A percentile compares a stretch with the other conserved stretches of the same genome.
Evolutionary conservation across 2,113 vertebrate genomes (phyloP).

Genomic region (Grammomys dolichurus): DNA sequence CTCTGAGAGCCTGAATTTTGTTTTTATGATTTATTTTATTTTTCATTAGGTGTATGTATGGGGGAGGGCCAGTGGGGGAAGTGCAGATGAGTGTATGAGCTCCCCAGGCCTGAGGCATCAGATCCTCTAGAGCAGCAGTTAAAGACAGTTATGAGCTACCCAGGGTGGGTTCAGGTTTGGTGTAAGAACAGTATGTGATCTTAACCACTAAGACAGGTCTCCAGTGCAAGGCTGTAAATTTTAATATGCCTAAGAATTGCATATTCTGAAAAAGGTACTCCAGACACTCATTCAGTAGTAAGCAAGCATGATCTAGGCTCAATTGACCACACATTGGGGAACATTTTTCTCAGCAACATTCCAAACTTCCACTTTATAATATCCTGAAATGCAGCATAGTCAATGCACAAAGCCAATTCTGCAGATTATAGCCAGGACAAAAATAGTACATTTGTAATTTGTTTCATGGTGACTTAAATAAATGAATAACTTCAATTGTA

Average conservation of each 20-base stretch:
- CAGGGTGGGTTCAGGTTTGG: background rate
- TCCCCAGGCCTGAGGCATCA: background rate
- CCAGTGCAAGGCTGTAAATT: background rate
- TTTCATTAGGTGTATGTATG: background rate
- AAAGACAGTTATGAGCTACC: background rate
- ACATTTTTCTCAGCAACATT: background rate
- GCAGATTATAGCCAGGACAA: background rate
- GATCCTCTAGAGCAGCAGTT: background rate
- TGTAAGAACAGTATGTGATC: background rate
- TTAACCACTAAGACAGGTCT: background rate
- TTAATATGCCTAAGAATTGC: background rate
- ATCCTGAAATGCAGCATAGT: background rate
- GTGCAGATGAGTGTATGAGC: too few relatives aligned
- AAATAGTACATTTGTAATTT: conserved; percentile 34
- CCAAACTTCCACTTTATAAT: background rate
- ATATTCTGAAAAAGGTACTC: background rate
- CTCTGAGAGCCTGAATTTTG: background rate
- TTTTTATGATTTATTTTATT: background rate
- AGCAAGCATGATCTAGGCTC: background rate
- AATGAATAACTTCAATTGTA: background rate
- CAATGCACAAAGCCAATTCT: background rate
- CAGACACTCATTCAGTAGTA: background rate
- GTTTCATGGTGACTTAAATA: conserved; percentile 66
- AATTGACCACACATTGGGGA: background rate
- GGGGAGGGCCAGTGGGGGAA: rapidly evolving